Conservation (phyloP, 2,888 invertebrate species). For the Pediacus dermestoides region DNA sequence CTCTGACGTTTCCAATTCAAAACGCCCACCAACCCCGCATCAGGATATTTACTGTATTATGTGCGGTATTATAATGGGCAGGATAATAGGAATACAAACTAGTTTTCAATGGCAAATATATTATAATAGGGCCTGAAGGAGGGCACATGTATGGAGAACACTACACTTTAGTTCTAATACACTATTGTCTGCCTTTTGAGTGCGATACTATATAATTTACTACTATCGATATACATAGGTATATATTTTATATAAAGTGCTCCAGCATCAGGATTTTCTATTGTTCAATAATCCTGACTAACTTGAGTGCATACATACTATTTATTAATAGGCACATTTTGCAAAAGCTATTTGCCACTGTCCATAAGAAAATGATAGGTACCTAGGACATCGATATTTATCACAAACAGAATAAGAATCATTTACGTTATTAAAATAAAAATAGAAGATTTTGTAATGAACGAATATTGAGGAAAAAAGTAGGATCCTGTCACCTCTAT, state of each 20-base stretch:
- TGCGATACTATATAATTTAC: constrained; percentile 37
- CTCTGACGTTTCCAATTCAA: constrained; percentile 10
- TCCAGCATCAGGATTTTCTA: constrained; percentile 16
- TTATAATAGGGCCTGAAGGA: constrained; percentile 41
- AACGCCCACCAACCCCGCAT: constrained; percentile 37
- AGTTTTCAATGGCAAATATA: constrained; percentile 48
- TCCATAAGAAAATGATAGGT: too few species aligned
- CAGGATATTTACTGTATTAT: constrained; percentile 47
- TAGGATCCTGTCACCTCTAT: too few species aligned
- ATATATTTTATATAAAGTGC: constrained; percentile 22
- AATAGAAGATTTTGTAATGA: too few species aligned
- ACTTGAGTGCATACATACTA: too few species aligned
- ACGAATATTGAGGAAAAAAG: too few species aligned
- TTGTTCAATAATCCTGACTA: too few species aligned
- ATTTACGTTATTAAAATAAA: too few species aligned
- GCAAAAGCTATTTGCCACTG: too few species aligned
- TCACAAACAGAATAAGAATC: too few species aligned
- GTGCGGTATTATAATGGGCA: constrained; percentile 41
- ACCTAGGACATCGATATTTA: too few species aligned
- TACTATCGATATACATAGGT: constrained; percentile 18
- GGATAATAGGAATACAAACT: constrained; percentile 49
- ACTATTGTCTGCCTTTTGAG: constrained; percentile 35
- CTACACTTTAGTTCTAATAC: constrained; percentile 25
- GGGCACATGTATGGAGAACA: constrained; percentile 22
- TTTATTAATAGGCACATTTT: too few species aligned